phyloP scores from a whole-genome alignment of 2,797 vertebrate species.

The Pseudochirops cupreus region DNA sequence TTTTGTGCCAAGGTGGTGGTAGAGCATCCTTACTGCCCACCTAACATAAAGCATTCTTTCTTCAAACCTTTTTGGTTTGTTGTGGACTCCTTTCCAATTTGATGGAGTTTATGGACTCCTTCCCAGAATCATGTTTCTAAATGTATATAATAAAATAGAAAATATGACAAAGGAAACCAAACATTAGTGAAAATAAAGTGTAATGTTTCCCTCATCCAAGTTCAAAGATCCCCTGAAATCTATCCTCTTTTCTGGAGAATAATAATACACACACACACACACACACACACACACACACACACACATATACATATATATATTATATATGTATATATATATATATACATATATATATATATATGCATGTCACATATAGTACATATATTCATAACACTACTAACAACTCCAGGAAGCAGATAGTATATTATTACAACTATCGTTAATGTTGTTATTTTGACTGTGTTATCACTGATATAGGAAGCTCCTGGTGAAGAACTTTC shows the following conservation, averaged over 20 bases:
- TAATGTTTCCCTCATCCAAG: neutral
- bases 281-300: no score
- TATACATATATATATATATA: neutral
- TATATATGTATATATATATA: no score
- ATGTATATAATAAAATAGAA: neutral
- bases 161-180: neutral
- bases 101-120: neutral
- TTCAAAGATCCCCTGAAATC: neutral
- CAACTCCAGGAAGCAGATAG: neutral
- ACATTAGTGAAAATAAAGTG: neutral
- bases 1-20: neutral
- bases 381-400: neutral
- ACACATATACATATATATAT: neutral
- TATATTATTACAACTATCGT: neutral
- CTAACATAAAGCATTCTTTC: neutral
- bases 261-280: neutral
- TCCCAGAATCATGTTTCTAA: neutral
- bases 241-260: neutral
- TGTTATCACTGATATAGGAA: neutral
- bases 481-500: neutral
- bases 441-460: neutral
- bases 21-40: neutral
- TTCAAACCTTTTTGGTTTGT: neutral
- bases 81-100: neutral
- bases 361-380: neutral